phyloP scores from a whole-genome alignment of 2,797 vertebrate species.

The Muraenolepis orangiensis region DNA sequence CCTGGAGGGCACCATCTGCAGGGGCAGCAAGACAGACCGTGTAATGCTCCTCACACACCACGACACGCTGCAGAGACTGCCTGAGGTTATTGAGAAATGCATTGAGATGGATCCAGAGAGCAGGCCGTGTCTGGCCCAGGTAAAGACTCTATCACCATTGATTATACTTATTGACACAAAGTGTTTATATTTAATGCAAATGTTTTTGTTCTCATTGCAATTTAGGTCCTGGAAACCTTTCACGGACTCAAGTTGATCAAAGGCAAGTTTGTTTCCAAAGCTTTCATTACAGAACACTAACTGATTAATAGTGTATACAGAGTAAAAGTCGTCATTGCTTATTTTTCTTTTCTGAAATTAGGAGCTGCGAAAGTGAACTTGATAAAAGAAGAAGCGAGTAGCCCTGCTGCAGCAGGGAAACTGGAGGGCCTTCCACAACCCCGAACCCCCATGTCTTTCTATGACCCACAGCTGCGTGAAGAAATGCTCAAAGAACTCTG shows the following conservation, averaged over 20 bases:
- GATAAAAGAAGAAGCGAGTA: constrained; percentile 1
- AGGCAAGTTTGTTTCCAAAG: constrained; percentile 48
- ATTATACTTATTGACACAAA: not conserved
- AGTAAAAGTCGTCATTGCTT: not conserved
- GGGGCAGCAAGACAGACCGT: constrained; percentile 77
- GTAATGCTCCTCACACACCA: constrained; percentile 87
- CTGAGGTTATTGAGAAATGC: constrained; percentile 87
- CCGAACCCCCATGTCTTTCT: constrained; percentile 64
- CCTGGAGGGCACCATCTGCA: constrained; percentile 79
- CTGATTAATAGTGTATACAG: not conserved
- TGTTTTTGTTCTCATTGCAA: not conserved
- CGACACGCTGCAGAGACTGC: constrained; percentile 81
- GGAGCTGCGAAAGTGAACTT: constrained; percentile 36
- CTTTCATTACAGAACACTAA: not conserved
- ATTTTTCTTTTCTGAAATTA: constrained; percentile 21
- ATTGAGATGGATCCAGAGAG: constrained; percentile 84
- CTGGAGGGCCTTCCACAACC: constrained; percentile 20
- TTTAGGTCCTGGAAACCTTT: constrained; percentile 59
- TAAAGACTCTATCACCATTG: constrained; percentile 28
- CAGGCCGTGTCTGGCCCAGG: constrained; percentile 64
- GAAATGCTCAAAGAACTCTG: constrained; percentile 74
- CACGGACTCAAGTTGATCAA: constrained; percentile 52
- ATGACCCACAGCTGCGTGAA: constrained; percentile 69
- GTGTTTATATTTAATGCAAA: not conserved
- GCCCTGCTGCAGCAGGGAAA: constrained; percentile 14